Conservation (phyloP, 2,797 vertebrate genomes). For the Merluccius polli region DNA sequence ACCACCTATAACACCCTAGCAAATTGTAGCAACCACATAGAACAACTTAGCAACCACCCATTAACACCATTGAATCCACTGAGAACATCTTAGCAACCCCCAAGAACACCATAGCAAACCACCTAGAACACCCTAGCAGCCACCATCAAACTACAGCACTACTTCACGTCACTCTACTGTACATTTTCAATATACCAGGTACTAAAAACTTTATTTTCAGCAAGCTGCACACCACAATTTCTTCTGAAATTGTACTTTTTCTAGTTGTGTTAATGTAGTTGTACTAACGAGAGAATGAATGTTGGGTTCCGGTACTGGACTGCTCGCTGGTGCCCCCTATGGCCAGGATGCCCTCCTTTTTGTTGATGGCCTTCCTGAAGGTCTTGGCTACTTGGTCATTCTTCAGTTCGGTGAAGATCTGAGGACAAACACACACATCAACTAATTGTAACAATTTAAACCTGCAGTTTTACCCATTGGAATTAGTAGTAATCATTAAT, state of each 20-base stretch:
- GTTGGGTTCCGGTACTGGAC: conserved; percentile 92
- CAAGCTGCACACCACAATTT: too few species aligned
- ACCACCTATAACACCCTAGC: too few species aligned
- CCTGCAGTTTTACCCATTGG: background rate
- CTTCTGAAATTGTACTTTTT: background rate
- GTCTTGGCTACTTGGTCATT: conserved; percentile 82
- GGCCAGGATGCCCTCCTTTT: conserved; percentile 91
- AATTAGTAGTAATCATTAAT: background rate
- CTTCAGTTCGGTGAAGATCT: conserved; percentile 91
- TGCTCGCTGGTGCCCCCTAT: conserved; percentile 90
- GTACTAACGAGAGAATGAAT: conserved; percentile 88
- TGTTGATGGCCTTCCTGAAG: conserved; percentile 90
- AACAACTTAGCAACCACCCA: too few species aligned
- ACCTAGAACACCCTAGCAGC: too few species aligned
- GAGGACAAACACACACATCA: conserved; percentile 30
- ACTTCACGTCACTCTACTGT: too few species aligned
- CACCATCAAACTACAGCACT: too few species aligned
- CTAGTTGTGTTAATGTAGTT: background rate
- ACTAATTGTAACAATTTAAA: conserved; percentile 2
- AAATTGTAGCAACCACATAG: too few species aligned
- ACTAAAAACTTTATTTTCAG: too few species aligned
- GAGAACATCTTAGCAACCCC: too few species aligned
- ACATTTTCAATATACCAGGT: too few species aligned
- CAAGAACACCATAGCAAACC: too few species aligned
- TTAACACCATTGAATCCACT: too few species aligned